These are phyloP conservation scores for Phaedon cochleariae DNA, from an alignment of 2,888 invertebrate species.

Conservation along the genomic window DNA sequence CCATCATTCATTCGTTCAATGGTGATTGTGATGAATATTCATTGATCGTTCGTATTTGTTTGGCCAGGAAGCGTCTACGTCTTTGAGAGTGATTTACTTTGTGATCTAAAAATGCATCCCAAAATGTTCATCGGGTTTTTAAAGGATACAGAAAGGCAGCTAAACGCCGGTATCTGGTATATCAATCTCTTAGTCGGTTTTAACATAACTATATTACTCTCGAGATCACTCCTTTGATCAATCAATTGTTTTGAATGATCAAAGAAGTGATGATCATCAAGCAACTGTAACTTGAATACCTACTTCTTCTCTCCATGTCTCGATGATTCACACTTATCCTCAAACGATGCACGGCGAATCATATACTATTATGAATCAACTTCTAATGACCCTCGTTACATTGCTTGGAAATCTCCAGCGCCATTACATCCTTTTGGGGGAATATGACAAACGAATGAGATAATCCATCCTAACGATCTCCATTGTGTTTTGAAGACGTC, in stretches of 20 bases:
- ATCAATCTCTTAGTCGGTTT: too few species aligned
- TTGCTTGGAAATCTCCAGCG: slow-evolving; percentile 22
- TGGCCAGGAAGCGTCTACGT: neutral
- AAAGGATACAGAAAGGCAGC: too few species aligned
- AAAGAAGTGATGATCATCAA: too few species aligned
- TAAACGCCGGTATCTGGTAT: too few species aligned
- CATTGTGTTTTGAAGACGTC: slow-evolving; percentile 17
- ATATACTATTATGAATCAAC: slow-evolving; percentile 23
- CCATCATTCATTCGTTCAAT: slow-evolving; percentile 13
- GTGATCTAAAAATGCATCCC: too few species aligned
- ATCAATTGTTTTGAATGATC: too few species aligned
- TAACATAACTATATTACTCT: too few species aligned
- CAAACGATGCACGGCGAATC: neutral
- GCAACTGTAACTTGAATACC: neutral
- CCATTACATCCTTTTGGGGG: slow-evolving; percentile 22
- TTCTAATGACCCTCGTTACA: slow-evolving; percentile 23
- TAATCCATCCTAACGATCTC: slow-evolving; percentile 27
- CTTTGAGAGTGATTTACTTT: too few species aligned
- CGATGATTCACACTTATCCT: neutral
- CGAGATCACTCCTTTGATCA: too few species aligned
- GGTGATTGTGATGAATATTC: slow-evolving; percentile 7
- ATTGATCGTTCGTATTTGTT: neutral
- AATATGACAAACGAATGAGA: slow-evolving; percentile 19
- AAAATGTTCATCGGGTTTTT: too few species aligned
- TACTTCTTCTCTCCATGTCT: neutral